These are phyloP conservation scores for Galeopterus variegatus DNA, from an alignment of 2,113 vertebrate genomes.

Conservation along the genomic window DNA sequence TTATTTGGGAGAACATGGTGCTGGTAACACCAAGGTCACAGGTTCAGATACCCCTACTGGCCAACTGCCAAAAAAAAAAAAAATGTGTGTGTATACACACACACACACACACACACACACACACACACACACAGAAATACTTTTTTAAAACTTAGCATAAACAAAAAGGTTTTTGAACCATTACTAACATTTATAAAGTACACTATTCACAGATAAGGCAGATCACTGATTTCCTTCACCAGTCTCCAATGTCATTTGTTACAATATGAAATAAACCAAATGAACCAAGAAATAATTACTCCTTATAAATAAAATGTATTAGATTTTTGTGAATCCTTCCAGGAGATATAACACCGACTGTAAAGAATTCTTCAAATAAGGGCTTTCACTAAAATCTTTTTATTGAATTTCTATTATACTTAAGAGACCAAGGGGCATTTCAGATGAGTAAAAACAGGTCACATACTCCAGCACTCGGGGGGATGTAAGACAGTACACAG, in stretches of 20 bases:
- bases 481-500: background rate
- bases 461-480: background rate
- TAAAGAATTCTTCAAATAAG: conserved; percentile 51
- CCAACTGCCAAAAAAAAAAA: too few relatives aligned
- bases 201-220: conserved; percentile 29
- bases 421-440: background rate
- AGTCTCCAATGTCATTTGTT: conserved; percentile 23
- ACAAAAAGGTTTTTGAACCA: conserved; percentile 63
- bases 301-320: conserved; percentile 43
- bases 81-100: too few relatives aligned
- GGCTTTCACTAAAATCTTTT: conserved; percentile 51
- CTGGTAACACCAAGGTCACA: too few relatives aligned
- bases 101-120: too few relatives aligned
- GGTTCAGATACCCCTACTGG: too few relatives aligned
- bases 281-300: conserved; percentile 11
- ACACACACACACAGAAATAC: too few relatives aligned
- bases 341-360: background rate
- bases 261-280: conserved; percentile 58
- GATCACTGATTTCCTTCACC: conserved; percentile 24
- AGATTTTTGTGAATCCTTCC: conserved; percentile 36
- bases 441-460: background rate
- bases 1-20: too few relatives aligned
- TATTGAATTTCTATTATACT: conserved; percentile 52
- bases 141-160: conserved; percentile 16
- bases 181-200: conserved; percentile 59